Evolutionary conservation across 2,888 invertebrate genomes (phyloP).

Genomic region (Stenolophus ochropezus): DNA sequence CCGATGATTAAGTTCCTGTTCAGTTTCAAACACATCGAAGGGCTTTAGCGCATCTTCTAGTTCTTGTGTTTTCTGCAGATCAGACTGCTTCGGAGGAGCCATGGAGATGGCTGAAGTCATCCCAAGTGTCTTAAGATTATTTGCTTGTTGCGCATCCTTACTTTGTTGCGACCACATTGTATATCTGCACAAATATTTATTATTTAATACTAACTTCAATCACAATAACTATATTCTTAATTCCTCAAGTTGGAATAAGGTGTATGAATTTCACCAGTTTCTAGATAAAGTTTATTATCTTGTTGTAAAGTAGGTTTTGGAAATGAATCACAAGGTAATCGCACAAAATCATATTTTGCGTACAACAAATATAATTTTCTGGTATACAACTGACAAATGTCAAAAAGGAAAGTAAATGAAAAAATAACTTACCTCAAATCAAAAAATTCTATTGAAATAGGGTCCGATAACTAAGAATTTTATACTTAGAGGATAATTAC

Average conservation of each 20-base stretch:
- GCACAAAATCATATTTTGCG: too few relatives aligned
- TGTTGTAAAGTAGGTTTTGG: too few relatives aligned
- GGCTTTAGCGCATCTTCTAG: slow-evolving; percentile 87
- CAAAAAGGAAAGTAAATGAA: slow-evolving; percentile 30
- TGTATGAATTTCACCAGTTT: too few relatives aligned
- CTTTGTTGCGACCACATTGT: slow-evolving; percentile 77
- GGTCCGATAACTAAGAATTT: background rate
- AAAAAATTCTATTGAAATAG: slow-evolving; percentile 4
- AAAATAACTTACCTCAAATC: slow-evolving; percentile 23
- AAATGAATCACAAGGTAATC: too few relatives aligned
- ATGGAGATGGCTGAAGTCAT: slow-evolving; percentile 96
- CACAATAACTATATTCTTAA: too few relatives aligned
- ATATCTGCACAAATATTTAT: slow-evolving; percentile 14
- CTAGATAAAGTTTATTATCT: too few relatives aligned
- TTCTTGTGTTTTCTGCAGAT: slow-evolving; percentile 84
- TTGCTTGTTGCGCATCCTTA: slow-evolving; percentile 72
- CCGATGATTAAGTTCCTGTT: slow-evolving; percentile 91
- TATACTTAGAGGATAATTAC: background rate
- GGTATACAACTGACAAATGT: background rate
- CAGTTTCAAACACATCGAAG: slow-evolving; percentile 92
- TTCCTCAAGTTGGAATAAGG: too few relatives aligned
- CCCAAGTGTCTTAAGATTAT: slow-evolving; percentile 82
- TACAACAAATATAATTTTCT: too few relatives aligned
- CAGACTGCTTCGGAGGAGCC: slow-evolving; percentile 87
- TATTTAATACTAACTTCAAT: background rate